These are phyloP conservation scores for Chloropsis cyanopogon DNA, from an alignment of 2,113 vertebrate genomes.

Conservation along the genomic window DNA sequence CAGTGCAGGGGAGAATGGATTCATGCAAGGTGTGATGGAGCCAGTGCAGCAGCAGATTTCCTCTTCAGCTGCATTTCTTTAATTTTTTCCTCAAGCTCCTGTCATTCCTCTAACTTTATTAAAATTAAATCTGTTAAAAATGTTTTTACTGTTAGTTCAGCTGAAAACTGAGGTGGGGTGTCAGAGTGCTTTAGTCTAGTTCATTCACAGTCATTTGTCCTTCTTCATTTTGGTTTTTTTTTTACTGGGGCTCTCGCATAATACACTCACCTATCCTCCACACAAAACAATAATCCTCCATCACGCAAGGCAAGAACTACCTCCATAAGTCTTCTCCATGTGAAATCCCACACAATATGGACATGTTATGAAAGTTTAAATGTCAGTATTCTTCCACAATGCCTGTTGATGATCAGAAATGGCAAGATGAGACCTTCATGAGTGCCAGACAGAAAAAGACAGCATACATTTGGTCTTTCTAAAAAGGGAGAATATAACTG, in stretches of 20 bases:
- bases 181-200: background rate
- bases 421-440: background rate
- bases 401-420: background rate
- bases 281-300: background rate
- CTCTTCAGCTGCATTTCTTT: background rate
- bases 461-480: background rate
- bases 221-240: background rate
- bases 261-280: background rate
- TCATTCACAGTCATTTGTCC: background rate
- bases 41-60: background rate
- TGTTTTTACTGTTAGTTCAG: background rate
- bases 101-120: background rate
- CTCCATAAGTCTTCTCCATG: rapidly evolving
- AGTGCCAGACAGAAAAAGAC: background rate
- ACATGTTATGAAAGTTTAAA: background rate
- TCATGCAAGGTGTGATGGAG: background rate
- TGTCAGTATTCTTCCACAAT: background rate
- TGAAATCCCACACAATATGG: background rate
- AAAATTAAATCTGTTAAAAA: background rate
- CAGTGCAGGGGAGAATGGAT: background rate
- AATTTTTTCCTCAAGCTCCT: background rate
- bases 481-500: background rate
- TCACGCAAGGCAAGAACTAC: background rate
- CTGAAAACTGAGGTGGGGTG: background rate
- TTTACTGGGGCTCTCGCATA: background rate